phyloP scores from a whole-genome alignment of 2,797 vertebrate genomes.

The Sebastolobus alascanus region DNA sequence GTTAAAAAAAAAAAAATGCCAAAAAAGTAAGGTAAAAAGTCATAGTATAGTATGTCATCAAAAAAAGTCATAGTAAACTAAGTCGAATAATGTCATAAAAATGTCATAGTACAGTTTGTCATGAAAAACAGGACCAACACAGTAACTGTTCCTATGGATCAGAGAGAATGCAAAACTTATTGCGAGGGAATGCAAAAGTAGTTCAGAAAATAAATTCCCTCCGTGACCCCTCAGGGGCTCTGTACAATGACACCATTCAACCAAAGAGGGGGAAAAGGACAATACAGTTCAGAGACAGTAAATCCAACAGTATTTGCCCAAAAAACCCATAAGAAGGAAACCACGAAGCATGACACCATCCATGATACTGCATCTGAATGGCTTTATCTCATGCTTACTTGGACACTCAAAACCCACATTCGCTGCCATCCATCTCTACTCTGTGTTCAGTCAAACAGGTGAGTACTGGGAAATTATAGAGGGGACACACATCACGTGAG shows the following conservation, averaged over 20 bases:
- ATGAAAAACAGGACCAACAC: neutral
- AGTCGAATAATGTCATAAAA: neutral
- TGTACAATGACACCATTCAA: constrained; percentile 41
- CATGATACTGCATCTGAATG: constrained; percentile 33
- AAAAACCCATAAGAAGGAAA: constrained; percentile 51
- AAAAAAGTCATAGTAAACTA: neutral
- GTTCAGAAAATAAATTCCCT: neutral
- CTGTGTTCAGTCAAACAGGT: constrained; percentile 66
- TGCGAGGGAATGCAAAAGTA: neutral
- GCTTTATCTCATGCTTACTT: constrained; percentile 61
- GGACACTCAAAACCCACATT: constrained; percentile 53
- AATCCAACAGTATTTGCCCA: constrained; percentile 21
- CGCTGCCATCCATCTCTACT: constrained; percentile 45
- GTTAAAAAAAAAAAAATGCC: no score
- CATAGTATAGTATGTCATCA: neutral
- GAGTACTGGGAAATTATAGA: constrained; percentile 37
- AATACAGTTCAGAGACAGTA: constrained; percentile 10
- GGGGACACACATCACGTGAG: constrained; percentile 62
- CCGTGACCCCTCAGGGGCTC: neutral
- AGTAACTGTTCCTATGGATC: neutral
- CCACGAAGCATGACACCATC: constrained; percentile 54
- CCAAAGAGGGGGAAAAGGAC: constrained; percentile 15
- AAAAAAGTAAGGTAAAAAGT: neutral
- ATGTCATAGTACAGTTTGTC: neutral
- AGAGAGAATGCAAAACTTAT: neutral